Evolutionary conservation across 2,797 vertebrate genomes (phyloP).

Genomic region (Delichon dasypus): DNA sequence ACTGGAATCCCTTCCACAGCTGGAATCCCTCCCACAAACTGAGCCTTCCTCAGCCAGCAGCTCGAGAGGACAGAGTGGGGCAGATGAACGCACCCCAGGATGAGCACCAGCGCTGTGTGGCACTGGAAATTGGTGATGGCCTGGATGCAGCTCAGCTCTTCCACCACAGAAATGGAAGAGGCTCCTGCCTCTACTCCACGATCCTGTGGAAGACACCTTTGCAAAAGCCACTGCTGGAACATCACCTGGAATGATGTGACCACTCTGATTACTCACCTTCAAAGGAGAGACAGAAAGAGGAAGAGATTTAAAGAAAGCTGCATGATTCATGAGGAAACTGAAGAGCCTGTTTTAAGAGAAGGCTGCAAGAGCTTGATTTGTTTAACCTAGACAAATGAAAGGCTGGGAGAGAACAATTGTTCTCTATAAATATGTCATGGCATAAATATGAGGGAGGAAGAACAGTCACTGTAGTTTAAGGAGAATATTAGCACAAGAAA

Average conservation of each 20-base stretch:
- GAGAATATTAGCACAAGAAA: slow-evolving; percentile 35
- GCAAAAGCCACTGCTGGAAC: background rate
- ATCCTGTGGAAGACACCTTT: background rate
- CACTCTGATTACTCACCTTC: background rate
- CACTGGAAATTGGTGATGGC: background rate
- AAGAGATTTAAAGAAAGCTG: background rate
- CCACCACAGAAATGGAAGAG: background rate
- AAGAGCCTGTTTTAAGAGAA: background rate
- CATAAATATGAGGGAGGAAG: slow-evolving; percentile 49
- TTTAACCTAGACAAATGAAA: slow-evolving; percentile 62
- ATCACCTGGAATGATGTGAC: background rate
- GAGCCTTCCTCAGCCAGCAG: background rate
- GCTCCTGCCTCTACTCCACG: background rate
- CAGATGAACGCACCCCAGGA: background rate
- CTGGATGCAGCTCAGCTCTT: background rate
- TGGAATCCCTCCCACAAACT: background rate
- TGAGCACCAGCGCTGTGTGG: background rate
- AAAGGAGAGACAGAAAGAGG: background rate
- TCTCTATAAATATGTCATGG: slow-evolving; percentile 52
- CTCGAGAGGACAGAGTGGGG: background rate
- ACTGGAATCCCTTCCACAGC: too few relatives aligned
- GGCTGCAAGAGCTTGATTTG: slow-evolving; percentile 27
- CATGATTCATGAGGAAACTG: background rate
- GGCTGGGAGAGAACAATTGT: slow-evolving; percentile 40
- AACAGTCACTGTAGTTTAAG: slow-evolving; percentile 49